Conservation (phyloP, 1,140 invertebrate species). For the Lucilia cuprina region DNA sequence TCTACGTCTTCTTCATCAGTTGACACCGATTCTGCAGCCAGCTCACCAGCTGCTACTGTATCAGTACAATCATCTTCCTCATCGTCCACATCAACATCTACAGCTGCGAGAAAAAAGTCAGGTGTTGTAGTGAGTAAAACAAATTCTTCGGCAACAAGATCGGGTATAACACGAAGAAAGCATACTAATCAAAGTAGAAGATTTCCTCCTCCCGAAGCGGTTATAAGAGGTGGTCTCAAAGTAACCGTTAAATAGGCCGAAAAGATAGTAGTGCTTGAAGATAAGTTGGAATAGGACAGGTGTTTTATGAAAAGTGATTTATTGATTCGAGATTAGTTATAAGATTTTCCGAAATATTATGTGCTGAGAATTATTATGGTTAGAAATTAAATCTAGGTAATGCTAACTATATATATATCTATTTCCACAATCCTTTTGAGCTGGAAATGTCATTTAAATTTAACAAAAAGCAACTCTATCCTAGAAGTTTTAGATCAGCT, state of each 20-base stretch:
- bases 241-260: constrained; percentile 50
- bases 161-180: constrained; percentile 45
- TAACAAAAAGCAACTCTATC: too few species aligned
- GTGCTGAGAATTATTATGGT: too few species aligned
- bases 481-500: too few species aligned
- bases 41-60: not conserved
- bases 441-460: too few species aligned
- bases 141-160: not conserved
- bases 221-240: constrained; percentile 54
- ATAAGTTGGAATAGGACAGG: too few species aligned
- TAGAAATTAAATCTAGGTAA: too few species aligned
- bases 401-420: too few species aligned
- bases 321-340: too few species aligned
- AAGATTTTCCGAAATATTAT: too few species aligned
- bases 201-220: constrained; percentile 54
- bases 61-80: not conserved
- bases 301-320: too few species aligned
- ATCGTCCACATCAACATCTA: not conserved
- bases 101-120: not conserved
- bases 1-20: not conserved
- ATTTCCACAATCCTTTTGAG: too few species aligned
- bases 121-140: not conserved
- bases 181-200: constrained; percentile 51
- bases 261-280: not conserved
- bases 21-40: not conserved